phyloP scores from a whole-genome alignment of 2,888 invertebrate species.

The Diaphora mendica region DNA sequence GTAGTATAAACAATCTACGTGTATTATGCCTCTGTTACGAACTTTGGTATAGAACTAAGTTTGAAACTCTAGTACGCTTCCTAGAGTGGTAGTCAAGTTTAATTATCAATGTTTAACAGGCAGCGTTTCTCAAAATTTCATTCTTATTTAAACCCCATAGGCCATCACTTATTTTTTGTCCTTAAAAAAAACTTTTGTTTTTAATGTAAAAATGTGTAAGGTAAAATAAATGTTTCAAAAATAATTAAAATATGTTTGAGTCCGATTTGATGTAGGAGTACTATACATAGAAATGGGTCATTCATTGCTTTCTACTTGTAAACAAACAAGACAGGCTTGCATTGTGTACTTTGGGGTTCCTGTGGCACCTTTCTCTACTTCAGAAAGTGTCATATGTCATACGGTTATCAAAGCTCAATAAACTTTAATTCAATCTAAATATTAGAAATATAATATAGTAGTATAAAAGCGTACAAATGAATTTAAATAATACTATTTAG shows the following conservation, averaged over 20 bases:
- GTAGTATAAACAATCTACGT: constrained; percentile 30
- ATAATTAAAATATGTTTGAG: too few relatives aligned
- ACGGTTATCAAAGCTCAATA: not conserved
- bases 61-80: constrained; percentile 34
- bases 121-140: constrained; percentile 2
- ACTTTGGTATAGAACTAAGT: constrained; percentile 44
- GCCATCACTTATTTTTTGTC: not conserved
- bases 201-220: not conserved
- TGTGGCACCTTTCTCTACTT: not conserved
- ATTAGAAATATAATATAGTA: too few relatives aligned
- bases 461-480: not conserved
- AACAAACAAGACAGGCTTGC: not conserved
- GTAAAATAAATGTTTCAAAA: not conserved
- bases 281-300: not conserved
- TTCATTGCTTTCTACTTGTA: not conserved
- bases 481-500: not conserved
- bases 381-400: not conserved
- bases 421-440: too few relatives aligned
- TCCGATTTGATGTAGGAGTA: rapidly evolving
- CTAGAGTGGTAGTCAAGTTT: constrained; percentile 40
- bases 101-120: constrained; percentile 41
- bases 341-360: too few relatives aligned
- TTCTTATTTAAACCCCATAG: not conserved
- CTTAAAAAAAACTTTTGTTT: not conserved
- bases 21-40: constrained; percentile 42